These are phyloP conservation scores for Cryptus armator DNA, from an alignment of 2,888 invertebrate genomes.

Conservation along the genomic window DNA sequence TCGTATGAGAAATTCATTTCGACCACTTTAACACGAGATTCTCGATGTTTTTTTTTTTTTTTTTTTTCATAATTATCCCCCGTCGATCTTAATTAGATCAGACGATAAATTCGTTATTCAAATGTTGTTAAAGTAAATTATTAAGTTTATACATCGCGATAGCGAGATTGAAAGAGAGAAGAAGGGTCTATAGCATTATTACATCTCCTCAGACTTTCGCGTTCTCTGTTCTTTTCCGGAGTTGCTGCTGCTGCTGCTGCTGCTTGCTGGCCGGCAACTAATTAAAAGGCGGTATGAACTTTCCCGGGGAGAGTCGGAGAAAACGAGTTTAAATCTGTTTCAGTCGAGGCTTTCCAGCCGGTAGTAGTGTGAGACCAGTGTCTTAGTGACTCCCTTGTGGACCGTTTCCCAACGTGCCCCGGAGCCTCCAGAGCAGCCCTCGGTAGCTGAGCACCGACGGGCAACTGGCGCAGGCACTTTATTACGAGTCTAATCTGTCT, in stretches of 20 bases:
- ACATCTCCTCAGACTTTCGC: conserved; percentile 8
- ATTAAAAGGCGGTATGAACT: conserved; percentile 84
- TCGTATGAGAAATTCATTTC: conserved; percentile 27
- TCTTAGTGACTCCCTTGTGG: conserved; percentile 84
- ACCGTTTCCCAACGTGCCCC: conserved; percentile 81
- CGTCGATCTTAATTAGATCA: conserved; percentile 42
- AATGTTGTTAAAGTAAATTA: conserved; percentile 55
- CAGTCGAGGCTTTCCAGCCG: conserved; percentile 80
- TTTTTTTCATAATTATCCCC: conserved; percentile 21
- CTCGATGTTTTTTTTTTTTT: conserved; percentile 10
- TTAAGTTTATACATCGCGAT: conserved; percentile 55
- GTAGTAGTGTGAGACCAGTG: conserved; percentile 74
- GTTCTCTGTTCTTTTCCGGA: conserved; percentile 35
- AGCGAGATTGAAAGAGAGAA: conserved; percentile 51
- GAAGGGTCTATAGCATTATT: conserved; percentile 25
- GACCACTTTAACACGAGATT: background rate
- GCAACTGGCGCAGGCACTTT: conserved; percentile 78
- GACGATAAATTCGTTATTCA: conserved; percentile 10
- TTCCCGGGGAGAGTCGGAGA: conserved; percentile 78
- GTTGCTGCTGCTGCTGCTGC: conserved; percentile 37
- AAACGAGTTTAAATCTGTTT: conserved; percentile 85
- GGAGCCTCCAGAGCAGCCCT: conserved; percentile 58
- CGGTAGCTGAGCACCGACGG: conserved; percentile 73
- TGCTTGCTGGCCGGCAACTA: conserved; percentile 75
- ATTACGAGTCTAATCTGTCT: conserved; percentile 84